These are phyloP conservation scores for Aleiodes sp. DNA, from an alignment of 1,140 invertebrate genomes.

Conservation along the genomic window DNA sequence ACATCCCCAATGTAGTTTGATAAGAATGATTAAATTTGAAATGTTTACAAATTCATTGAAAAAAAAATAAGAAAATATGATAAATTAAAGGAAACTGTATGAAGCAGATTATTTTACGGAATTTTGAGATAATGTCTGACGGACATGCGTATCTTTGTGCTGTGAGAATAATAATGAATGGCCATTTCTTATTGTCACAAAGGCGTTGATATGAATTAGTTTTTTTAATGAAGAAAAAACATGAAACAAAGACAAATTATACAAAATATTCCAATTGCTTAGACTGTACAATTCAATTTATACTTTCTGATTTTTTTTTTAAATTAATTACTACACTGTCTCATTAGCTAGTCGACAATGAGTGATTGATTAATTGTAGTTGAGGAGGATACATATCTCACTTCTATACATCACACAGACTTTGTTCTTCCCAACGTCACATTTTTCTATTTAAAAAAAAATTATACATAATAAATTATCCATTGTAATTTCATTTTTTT, in stretches of 20 bases:
- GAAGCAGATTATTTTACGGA: slow-evolving; percentile 37
- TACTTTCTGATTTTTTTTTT: slow-evolving; percentile 41
- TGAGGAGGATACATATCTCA: slow-evolving; percentile 31
- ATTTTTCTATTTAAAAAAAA: slow-evolving; percentile 23
- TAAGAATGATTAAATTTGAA: slow-evolving; percentile 46
- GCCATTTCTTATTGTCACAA: slow-evolving; percentile 37
- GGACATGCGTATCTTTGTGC: background rate
- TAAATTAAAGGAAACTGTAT: slow-evolving; percentile 34
- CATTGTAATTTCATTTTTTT: slow-evolving; percentile 6
- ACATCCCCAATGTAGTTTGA: slow-evolving; percentile 23
- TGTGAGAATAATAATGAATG: background rate
- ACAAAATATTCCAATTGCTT: slow-evolving; percentile 34
- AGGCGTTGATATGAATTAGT: slow-evolving; percentile 46
- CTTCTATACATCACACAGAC: slow-evolving; percentile 20
- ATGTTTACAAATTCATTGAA: slow-evolving; percentile 31
- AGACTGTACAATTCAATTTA: slow-evolving; percentile 48
- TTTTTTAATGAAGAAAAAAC: slow-evolving; percentile 32
- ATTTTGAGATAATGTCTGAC: slow-evolving; percentile 2
- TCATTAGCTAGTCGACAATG: slow-evolving; percentile 59
- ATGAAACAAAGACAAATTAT: background rate
- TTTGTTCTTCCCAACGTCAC: slow-evolving; percentile 25
- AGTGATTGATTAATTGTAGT: slow-evolving; percentile 32
- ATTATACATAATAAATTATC: background rate
- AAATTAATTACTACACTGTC: slow-evolving; percentile 54
- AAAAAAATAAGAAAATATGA: slow-evolving; percentile 12